Conservation (phyloP, 53 echinoderm and acorn worm genomes). For the Henricia sp. region DNA sequence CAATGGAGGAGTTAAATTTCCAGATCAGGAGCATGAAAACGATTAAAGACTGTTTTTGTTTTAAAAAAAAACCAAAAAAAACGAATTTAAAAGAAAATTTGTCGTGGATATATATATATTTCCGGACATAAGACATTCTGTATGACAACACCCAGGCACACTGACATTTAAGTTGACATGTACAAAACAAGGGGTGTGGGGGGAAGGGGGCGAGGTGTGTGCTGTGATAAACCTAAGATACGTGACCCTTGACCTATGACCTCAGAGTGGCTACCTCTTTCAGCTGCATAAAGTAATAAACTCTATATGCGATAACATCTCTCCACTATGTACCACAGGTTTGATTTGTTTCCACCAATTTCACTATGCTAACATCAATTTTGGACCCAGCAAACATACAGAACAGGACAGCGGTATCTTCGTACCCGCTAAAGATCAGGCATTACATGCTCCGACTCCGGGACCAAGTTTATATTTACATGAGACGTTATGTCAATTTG, state of each 20-base stretch:
- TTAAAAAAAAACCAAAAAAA: conserved; percentile 1
- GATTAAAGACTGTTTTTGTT: background rate
- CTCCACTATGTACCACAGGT: background rate
- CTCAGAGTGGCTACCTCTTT: conserved; percentile 35
- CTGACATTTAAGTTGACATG: too few species aligned
- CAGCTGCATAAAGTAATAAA: conserved; percentile 53
- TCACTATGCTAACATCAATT: conserved; percentile 26
- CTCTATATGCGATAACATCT: conserved; percentile 14
- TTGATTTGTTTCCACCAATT: background rate
- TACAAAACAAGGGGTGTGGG: conserved; percentile 19
- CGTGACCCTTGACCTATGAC: conserved; percentile 44
- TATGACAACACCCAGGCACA: too few species aligned
- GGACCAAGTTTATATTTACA: background rate
- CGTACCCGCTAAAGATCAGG: background rate
- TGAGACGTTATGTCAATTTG: conserved; percentile 3
- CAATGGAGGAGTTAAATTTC: too few species aligned
- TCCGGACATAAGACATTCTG: conserved; percentile 32
- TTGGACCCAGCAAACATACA: conserved; percentile 31
- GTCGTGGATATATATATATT: conserved; percentile 43
- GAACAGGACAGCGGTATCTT: conserved; percentile 2
- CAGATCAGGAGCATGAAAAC: background rate
- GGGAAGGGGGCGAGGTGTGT: too few species aligned
- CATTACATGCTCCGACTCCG: conserved; percentile 30
- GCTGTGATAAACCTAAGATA: conserved; percentile 13
- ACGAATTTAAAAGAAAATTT: too few species aligned